phyloP scores from a whole-genome alignment of 2,113 vertebrate species.

The Nannospalax galili region DNA sequence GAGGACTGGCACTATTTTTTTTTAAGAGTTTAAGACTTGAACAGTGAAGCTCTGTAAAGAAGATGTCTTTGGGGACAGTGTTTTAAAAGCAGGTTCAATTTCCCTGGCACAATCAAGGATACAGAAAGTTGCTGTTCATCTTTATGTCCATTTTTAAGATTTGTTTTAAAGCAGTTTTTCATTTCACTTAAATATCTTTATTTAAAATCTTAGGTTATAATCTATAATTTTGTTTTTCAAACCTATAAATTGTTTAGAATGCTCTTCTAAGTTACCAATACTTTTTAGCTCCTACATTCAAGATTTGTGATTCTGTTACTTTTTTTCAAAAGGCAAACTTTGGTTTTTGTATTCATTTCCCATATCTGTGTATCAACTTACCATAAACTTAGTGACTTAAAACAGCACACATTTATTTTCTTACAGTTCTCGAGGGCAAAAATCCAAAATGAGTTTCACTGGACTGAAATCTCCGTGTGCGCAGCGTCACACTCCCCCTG shows the following conservation, averaged over 20 bases:
- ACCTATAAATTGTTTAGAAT: not conserved
- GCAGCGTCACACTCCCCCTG: not conserved
- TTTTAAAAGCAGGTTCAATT: not conserved
- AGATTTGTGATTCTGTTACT: not conserved
- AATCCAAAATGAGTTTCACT: not conserved
- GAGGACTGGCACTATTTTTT: not conserved
- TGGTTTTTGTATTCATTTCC: conserved; percentile 22
- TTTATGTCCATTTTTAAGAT: conserved; percentile 6
- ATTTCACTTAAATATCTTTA: conserved; percentile 18
- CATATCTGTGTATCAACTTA: not conserved
- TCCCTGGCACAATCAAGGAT: not conserved
- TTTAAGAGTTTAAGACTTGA: not conserved
- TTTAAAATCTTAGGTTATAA: not conserved
- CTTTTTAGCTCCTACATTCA: not conserved
- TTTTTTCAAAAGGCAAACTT: not conserved
- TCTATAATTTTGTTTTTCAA: not conserved
- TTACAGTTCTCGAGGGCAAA: conserved; percentile 17
- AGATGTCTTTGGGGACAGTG: conserved; percentile 1
- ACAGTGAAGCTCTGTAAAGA: not conserved
- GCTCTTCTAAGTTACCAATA: not conserved
- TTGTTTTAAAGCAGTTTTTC: conserved; percentile 5
- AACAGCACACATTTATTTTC: not conserved
- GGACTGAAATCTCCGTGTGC: not conserved
- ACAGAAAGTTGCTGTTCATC: not conserved
- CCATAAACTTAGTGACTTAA: not conserved